Percentiles rank a stretch among this genome's conserved stretches.
These are phyloP conservation scores for Poeciliopsis gracilis DNA, from an alignment of 2,797 vertebrate genomes.

Conservation along the genomic window DNA sequence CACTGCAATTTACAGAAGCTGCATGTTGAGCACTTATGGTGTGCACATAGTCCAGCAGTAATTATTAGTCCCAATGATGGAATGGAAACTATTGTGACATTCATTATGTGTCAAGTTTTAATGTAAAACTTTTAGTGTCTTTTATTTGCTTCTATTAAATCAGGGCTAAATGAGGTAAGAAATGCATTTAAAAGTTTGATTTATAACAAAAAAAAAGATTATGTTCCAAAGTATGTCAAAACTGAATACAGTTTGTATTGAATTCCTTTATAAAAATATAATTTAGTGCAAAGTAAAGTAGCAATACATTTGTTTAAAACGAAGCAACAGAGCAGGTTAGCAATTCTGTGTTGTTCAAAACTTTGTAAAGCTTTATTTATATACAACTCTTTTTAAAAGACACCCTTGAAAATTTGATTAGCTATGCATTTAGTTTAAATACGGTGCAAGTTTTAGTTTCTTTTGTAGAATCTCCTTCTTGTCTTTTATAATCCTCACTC, in stretches of 20 bases:
- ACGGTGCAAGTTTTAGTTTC: constrained; percentile 15
- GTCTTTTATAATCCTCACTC: constrained; percentile 53
- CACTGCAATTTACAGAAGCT: background rate
- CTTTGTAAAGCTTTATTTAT: background rate
- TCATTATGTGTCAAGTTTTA: background rate
- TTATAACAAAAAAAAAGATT: background rate
- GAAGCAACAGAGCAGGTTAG: background rate
- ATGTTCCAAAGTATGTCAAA: background rate
- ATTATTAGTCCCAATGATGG: background rate
- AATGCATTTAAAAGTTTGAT: background rate
- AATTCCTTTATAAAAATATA: background rate
- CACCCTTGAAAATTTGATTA: background rate
- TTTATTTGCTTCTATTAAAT: background rate
- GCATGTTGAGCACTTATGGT: background rate
- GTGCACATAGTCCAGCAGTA: background rate
- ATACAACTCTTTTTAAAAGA: background rate
- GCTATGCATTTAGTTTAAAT: background rate
- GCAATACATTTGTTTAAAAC: background rate
- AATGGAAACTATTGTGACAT: background rate
- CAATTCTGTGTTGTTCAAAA: background rate
- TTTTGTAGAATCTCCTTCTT: constrained; percentile 47
- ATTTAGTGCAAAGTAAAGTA: background rate
- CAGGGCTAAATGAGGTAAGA: background rate
- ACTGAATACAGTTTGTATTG: background rate
- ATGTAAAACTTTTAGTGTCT: background rate